Base-by-base conservation (phyloP, 1,140 invertebrate genomes). In the Ostrea edulis region DNA sequence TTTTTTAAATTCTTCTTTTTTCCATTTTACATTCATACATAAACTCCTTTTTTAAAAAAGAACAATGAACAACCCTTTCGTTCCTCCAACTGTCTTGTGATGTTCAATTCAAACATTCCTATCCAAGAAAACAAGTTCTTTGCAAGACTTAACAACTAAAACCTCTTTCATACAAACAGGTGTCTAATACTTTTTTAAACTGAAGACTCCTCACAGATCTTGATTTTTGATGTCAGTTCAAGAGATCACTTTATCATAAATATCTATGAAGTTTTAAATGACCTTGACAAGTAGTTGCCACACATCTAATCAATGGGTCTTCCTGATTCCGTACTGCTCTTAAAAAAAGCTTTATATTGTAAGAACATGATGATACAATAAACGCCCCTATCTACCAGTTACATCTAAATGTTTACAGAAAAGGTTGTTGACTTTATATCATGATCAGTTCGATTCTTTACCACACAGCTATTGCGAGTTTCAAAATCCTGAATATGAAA, bases 171-270 rank as follows among this genome's bases (percentile, higher is more conserved):
- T 29, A 71, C 11, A 71, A 71, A 71, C 68, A 71, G 68, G 68
- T 71, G 68, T 71, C 25, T 71, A 35, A 71, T 62, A 29, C 25
- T 35, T 29, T 35, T 20, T n/a, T 62, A 20, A 14, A 62, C 14
- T n/a, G 14, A 62, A 71, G 29, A 25, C 2, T 71, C 68, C 29
- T 29, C 12, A 29, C 22, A 71, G 68, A 22, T 71, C 68, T 35
- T 35, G 14, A 71, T 25, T 71, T n/a, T 35, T 29, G 68, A 71
- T 71, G 68, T 71, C 22, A 71, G 68, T 71, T 71, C 22, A 71
- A 12, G 29, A 11, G 68, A 71, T 71, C 68, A 71, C 25, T 71
- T 71, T 71, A 71, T 71, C 68, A 71, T 29, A 71, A 71, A 71
- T 12, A 71, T 71, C 68, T 71, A 71, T 62, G 29, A 71, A 71